Percentiles rank a stretch among this genome's conserved stretches.
Evolutionary conservation across 2,113 vertebrate genomes (phyloP).

Genomic region (Alaudala cheleensis): DNA sequence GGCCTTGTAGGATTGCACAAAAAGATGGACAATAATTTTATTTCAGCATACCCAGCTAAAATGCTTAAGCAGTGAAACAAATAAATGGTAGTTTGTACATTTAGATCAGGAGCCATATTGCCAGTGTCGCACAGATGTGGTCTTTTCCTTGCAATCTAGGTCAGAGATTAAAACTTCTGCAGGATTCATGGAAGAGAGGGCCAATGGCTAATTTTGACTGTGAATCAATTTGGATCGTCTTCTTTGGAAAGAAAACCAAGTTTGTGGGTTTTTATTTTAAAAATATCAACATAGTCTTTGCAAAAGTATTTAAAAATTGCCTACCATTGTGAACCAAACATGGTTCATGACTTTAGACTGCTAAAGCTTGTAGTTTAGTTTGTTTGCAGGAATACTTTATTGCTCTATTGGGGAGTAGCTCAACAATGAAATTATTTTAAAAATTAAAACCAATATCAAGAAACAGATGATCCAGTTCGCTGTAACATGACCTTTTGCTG

Average conservation of each 20-base stretch:
- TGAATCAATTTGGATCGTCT: neutral
- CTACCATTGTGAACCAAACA: neutral
- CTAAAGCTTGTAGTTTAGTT: constrained; percentile 7
- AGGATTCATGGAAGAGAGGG: neutral
- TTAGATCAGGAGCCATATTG: neutral
- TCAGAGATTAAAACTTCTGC: neutral
- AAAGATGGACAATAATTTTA: neutral
- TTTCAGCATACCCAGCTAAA: neutral
- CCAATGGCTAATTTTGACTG: neutral
- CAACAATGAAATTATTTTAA: constrained; percentile 47
- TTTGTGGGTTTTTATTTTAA: neutral
- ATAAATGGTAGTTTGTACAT: neutral
- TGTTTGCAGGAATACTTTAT: constrained; percentile 38
- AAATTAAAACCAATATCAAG: constrained; percentile 53
- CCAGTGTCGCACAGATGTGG: neutral
- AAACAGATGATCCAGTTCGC: constrained; percentile 49
- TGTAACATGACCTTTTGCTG: neutral
- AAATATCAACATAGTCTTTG: neutral
- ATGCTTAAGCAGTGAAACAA: neutral
- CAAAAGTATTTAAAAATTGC: constrained; percentile 58
- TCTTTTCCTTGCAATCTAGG: neutral
- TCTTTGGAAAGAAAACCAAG: neutral
- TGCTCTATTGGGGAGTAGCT: constrained; percentile 44
- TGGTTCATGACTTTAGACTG: neutral
- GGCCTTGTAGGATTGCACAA: neutral